phyloP scores from a whole-genome alignment of 2,113 vertebrate species.

The Damaliscus lunatus region DNA sequence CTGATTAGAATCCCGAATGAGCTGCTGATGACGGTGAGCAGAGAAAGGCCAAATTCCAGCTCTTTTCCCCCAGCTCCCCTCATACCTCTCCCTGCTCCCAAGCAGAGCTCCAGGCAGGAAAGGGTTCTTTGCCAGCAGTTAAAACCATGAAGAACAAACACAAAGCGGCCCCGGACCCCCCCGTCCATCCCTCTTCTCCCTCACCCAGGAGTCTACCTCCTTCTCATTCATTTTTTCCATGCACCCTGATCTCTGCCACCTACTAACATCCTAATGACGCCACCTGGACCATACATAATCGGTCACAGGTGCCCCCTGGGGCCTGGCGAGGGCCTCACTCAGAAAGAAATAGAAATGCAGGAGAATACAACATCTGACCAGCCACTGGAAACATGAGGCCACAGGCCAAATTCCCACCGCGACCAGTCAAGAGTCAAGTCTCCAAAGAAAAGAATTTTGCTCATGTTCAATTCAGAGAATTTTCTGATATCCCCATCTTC shows the following conservation, averaged over 20 bases:
- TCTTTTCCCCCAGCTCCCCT: neutral
- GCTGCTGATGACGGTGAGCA: constrained; percentile 33
- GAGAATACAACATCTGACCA: neutral
- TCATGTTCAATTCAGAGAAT: neutral
- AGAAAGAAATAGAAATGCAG: neutral
- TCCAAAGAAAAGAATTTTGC: neutral
- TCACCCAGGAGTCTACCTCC: neutral
- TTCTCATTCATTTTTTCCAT: neutral
- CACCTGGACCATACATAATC: neutral
- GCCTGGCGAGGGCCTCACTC: neutral
- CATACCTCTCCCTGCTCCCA: neutral
- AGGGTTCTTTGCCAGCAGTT: neutral
- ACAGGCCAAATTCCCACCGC: neutral
- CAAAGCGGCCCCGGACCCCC: neutral
- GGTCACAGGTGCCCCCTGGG: neutral
- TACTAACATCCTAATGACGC: neutral
- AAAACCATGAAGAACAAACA: constrained; percentile 28
- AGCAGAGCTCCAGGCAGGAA: neutral
- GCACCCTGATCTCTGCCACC: neutral
- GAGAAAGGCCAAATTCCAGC: constrained; percentile 7
- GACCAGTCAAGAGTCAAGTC: neutral
- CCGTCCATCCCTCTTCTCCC: neutral
- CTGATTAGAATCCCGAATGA: constrained; percentile 75
- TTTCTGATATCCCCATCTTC: neutral
- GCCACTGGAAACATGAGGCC: neutral